phyloP scores from a whole-genome alignment of 2,888 invertebrate genomes.

The Nymphalis urticae region DNA sequence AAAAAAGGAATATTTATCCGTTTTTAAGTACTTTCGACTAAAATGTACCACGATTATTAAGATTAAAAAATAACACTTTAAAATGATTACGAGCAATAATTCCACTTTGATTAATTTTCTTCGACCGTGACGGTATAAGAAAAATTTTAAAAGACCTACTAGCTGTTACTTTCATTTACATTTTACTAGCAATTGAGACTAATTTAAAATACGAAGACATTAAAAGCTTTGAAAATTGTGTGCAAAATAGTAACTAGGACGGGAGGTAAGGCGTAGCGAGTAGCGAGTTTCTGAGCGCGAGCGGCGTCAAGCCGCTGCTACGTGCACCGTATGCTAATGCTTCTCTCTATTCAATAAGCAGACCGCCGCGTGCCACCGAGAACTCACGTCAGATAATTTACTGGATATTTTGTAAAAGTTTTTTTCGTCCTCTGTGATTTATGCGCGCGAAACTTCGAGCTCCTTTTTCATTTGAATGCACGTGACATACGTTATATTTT shows the following conservation, averaged over 20 bases:
- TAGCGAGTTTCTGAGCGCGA: slow-evolving; percentile 33
- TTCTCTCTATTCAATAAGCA: slow-evolving; percentile 80
- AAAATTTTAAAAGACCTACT: slow-evolving; percentile 12
- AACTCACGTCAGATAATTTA: slow-evolving; percentile 82
- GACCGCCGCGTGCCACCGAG: slow-evolving; percentile 79
- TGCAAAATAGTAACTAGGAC: slow-evolving; percentile 33
- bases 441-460: slow-evolving; percentile 80
- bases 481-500: slow-evolving; percentile 80
- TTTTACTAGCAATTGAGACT: slow-evolving; percentile 33
- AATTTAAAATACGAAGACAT: slow-evolving; percentile 38
- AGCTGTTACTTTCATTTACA: slow-evolving; percentile 27
- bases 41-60: background rate
- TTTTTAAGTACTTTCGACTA: slow-evolving; percentile 6
- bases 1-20: slow-evolving; percentile 57
- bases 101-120: slow-evolving; percentile 4
- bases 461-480: slow-evolving; percentile 81
- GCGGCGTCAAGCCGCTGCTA: slow-evolving; percentile 60
- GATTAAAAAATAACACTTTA: slow-evolving; percentile 14
- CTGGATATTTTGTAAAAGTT: slow-evolving; percentile 82
- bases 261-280: slow-evolving; percentile 31
- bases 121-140: slow-evolving; percentile 1
- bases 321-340: slow-evolving; percentile 79
- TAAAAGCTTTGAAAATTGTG: slow-evolving; percentile 37
- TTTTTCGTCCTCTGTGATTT: slow-evolving; percentile 81
- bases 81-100: slow-evolving; percentile 14